Base-by-base conservation (phyloP, 37 sponge, comb jelly and placozoan species). In the Beroe forskalii region DNA sequence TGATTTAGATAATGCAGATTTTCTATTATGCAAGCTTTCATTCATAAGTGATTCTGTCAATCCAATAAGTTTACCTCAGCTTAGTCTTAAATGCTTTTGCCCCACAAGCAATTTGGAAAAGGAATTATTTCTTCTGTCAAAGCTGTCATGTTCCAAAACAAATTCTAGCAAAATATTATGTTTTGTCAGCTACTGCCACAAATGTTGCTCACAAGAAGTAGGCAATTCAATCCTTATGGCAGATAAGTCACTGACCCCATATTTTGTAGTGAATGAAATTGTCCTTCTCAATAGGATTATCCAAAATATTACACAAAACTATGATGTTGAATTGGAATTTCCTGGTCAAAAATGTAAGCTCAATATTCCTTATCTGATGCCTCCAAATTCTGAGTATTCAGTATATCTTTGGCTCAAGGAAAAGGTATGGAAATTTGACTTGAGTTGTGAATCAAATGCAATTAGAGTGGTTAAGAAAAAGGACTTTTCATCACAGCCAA, bases 61-160 rank as follows among this genome's bases (percentile, higher is more conserved):
- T 48, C 6, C 6, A 6, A 6, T 48, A 6, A 48, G 12, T 6
- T 12, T 48, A 48, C 37, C 72, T 36, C 19, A 69, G 32, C 8
- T 69, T 14, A 69, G 72, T 31, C 33, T 9, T 0, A 69, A 69
- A 37, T 69, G 72, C 19, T 69, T 69, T 17, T 69, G 72, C 32
- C 8, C 72, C 38, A 36, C 27, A 2, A 69, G 32, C 38, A 69
- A 69, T 9, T 14, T 36, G 12, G 12, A 48, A 48, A 48, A 12
- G 12, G 12, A 48, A 12, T 48, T 17, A 6, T 48, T 12, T 48
- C 55, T 48, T 48, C 55, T 48, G 6, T 48, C 55, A 6, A 48
- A 48, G 12, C 55, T 48, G 6, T 12, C 6, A 17, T 48, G 12
- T 48, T 48, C 35, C 14, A 17, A 69, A 69, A 17, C 12, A 20